These are phyloP conservation scores for Dicyrtoma fusca DNA, from an alignment of 2,888 invertebrate genomes.

Conservation along the genomic window DNA sequence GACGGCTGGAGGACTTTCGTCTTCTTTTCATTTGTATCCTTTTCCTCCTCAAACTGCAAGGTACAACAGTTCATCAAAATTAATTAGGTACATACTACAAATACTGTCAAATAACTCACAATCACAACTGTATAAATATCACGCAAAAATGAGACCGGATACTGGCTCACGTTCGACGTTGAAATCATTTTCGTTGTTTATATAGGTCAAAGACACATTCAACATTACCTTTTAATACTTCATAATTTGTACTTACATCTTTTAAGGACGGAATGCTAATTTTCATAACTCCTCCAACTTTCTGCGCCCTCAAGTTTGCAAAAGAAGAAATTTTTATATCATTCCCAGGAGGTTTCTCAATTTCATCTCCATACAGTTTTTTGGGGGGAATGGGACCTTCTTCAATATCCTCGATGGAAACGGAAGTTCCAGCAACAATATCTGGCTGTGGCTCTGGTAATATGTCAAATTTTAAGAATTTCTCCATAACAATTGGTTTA, in stretches of 20 bases:
- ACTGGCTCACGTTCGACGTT: too few species aligned
- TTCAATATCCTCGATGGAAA: conserved; percentile 36
- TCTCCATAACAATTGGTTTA: not conserved
- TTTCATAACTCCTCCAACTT: conserved; percentile 62
- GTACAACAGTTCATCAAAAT: too few species aligned
- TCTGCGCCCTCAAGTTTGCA: conserved; percentile 25
- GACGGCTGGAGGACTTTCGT: conserved; percentile 61
- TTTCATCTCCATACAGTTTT: conserved; percentile 50
- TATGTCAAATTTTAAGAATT: conserved; percentile 12
- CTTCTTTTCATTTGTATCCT: conserved; percentile 56
- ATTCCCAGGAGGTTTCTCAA: conserved; percentile 40
- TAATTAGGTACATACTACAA: too few species aligned
- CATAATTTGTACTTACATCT: conserved; percentile 67
- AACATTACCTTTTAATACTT: too few species aligned
- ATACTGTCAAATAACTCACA: too few species aligned
- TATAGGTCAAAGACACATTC: too few species aligned
- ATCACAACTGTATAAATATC: too few species aligned
- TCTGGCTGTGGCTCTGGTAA: conserved; percentile 14
- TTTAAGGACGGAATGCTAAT: conserved; percentile 72
- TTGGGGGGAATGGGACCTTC: conserved; percentile 53
- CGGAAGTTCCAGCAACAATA: too few species aligned
- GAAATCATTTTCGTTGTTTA: too few species aligned
- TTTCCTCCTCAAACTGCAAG: conserved; percentile 68
- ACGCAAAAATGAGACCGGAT: too few species aligned
- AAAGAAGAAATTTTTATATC: not conserved